Percentiles rank a stretch among this genome's conserved stretches.
These are phyloP conservation scores for Drosophila pectinifera DNA, from an alignment of 1,140 invertebrate genomes.

Conservation along the genomic window DNA sequence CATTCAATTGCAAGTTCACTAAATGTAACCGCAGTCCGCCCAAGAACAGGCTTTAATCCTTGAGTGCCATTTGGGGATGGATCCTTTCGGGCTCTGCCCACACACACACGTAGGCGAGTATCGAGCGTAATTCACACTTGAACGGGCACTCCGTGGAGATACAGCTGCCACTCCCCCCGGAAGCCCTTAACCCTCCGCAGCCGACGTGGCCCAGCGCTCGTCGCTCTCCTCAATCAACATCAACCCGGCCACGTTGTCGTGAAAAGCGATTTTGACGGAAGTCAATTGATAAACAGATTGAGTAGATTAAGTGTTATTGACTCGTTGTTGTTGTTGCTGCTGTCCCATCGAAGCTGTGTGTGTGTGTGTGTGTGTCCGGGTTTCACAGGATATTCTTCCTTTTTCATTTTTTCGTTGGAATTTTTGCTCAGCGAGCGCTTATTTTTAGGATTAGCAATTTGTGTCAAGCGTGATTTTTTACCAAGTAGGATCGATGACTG, in stretches of 20 bases:
- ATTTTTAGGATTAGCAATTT: conserved; percentile 63
- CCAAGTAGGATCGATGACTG: conserved; percentile 27
- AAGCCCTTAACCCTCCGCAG: neutral
- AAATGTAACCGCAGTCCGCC: conserved; percentile 11
- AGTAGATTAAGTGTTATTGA: conserved; percentile 78
- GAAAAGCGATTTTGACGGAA: conserved; percentile 73
- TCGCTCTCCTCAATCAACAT: conserved; percentile 51
- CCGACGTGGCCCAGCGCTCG: neutral
- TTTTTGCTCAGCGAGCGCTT: conserved; percentile 27
- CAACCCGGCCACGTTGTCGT: conserved; percentile 61
- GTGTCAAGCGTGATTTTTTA: conserved; percentile 48
- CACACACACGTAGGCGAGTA: neutral
- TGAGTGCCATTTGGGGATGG: conserved; percentile 59
- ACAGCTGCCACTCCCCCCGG: neutral
- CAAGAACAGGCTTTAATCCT: conserved; percentile 24
- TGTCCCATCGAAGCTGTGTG: conserved; percentile 12
- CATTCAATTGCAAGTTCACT: neutral
- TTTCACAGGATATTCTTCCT: conserved; percentile 3
- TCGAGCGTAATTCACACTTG: conserved; percentile 65
- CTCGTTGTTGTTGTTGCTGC: conserved; percentile 45
- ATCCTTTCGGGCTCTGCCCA: conserved; percentile 32
- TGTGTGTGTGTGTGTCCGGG: conserved; percentile 11
- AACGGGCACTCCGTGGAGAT: conserved; percentile 33
- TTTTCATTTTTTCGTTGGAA: conserved; percentile 13
- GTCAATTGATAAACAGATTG: conserved; percentile 79